A percentile compares a stretch with the other conserved stretches of the same genome.
Conservation (phyloP, 2,888 invertebrate species). For the Archaeoteleia sp. region DNA sequence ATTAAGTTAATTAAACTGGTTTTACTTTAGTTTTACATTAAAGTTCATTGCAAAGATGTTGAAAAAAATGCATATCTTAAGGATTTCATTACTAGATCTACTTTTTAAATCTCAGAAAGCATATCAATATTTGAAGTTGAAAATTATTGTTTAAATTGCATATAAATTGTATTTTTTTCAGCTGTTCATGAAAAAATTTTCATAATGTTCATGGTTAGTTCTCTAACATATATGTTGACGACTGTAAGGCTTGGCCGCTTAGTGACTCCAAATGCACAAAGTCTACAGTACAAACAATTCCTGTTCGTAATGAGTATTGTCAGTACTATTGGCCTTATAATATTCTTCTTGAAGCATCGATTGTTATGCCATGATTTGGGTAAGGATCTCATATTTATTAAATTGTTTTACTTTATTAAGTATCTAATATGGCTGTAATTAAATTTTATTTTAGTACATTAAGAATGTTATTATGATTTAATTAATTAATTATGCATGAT, state of each 20-base stretch:
- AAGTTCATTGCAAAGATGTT: too few relatives aligned
- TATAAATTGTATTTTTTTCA: constrained; percentile 75
- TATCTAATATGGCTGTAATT: too few relatives aligned
- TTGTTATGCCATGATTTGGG: constrained; percentile 92
- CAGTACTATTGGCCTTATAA: constrained; percentile 87
- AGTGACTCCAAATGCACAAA: constrained; percentile 72
- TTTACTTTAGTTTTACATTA: too few relatives aligned
- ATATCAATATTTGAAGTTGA: too few relatives aligned
- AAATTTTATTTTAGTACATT: too few relatives aligned
- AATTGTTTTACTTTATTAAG: too few relatives aligned
- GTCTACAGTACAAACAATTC: constrained; percentile 80
- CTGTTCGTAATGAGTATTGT: constrained; percentile 86
- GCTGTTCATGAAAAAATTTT: constrained; percentile 94
- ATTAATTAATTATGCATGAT: too few relatives aligned
- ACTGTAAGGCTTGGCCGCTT: constrained; percentile 79
- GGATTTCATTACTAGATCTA: too few relatives aligned
- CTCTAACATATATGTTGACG: constrained; percentile 88
- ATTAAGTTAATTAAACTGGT: too few relatives aligned
- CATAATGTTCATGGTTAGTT: constrained; percentile 91
- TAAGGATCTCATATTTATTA: constrained; percentile 73
- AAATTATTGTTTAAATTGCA: constrained; percentile 40
- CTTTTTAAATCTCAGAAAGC: too few relatives aligned
- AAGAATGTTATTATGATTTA: too few relatives aligned
- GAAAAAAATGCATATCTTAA: too few relatives aligned
- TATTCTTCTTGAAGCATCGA: constrained; percentile 93